Base-by-base conservation (phyloP, 2,797 vertebrate genomes). In the Bovichtus variegatus region DNA sequence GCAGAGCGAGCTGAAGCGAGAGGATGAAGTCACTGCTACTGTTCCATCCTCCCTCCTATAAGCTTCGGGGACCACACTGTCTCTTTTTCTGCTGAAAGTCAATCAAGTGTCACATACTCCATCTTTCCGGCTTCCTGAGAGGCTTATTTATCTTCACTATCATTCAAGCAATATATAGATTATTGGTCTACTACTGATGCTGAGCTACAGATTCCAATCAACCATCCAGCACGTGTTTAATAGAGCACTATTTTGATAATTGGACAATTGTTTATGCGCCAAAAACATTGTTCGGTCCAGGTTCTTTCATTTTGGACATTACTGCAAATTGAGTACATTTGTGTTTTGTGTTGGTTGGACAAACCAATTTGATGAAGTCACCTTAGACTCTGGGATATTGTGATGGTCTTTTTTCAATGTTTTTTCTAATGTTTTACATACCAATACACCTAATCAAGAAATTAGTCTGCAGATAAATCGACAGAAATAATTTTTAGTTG, bases 51-150 rank as follows among this genome's bases (percentile, higher is more conserved):
- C 6, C 25, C 61, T 65, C 3, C 9, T 57, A 53, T 49, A 38
- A 57, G 64, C 49, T 80, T 64, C 68, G 74, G 23, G 82, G 66
- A 81, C 78, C 67, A 66, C 73, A 50, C 76, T 27, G 78, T 50
- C 54, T 69, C 38, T 25, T 31, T 80, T 81, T 67, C 59, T 69
- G 74, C 76, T 29, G 9, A 60, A 55, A 77, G 61, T 68, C 70
- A 68, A 70, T 70, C 47, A 65, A 74, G 40, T 71, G 76, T 71
- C 74, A 72, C 68, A 76, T 38, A 60, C 57, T 58, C 47, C 38
- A 40, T 76, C 58, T 76, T 60, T 53, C 34, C n/a, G 4, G 40
- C 50, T 67, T 66, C 53, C 60, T 64, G 51, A 31, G 54, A 63
- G 70, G 29, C 18, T 41, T 57, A 59, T 70, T 58, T 71, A 31